Evolutionary conservation across 2,888 invertebrate species (phyloP).

Genomic region (Noctua comes): DNA sequence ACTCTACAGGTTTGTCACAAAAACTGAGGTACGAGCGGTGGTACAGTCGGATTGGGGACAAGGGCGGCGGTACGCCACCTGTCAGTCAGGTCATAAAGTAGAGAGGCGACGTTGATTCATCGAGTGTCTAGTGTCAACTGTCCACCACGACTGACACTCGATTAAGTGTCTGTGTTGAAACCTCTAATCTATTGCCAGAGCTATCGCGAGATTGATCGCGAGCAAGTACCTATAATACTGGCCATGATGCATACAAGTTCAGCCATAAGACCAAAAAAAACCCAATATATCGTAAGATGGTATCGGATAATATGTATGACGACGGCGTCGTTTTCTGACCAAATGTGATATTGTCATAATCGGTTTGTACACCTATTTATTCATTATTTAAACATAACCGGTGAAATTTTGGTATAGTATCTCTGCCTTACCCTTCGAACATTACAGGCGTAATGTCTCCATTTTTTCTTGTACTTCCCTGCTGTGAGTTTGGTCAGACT

Average conservation of each 20-base stretch:
- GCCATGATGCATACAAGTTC: slow-evolving; percentile 11
- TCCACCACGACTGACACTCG: slow-evolving; percentile 54
- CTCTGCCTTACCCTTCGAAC: background rate
- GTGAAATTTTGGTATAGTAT: background rate
- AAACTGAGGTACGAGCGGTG: slow-evolving; percentile 8
- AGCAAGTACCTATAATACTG: slow-evolving; percentile 29
- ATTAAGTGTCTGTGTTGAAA: slow-evolving; percentile 54
- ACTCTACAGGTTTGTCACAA: slow-evolving; percentile 46
- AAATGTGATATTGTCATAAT: background rate
- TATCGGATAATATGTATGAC: background rate
- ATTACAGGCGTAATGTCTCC: background rate
- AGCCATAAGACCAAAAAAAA: background rate
- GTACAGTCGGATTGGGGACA: slow-evolving; percentile 8
- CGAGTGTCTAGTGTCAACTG: slow-evolving; percentile 56
- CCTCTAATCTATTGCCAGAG: slow-evolving; percentile 43
- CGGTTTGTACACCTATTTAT: background rate
- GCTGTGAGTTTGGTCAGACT: background rate
- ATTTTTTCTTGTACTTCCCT: background rate
- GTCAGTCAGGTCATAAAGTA: slow-evolving; percentile 57
- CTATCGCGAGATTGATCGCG: slow-evolving; percentile 39
- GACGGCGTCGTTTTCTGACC: background rate
- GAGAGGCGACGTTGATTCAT: slow-evolving; percentile 56
- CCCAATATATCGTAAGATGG: background rate
- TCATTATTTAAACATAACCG: background rate
- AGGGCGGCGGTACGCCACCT: slow-evolving; percentile 40